Conservation (phyloP, 1,140 invertebrate genomes). For the Rhynchophorus ferrugineus region DNA sequence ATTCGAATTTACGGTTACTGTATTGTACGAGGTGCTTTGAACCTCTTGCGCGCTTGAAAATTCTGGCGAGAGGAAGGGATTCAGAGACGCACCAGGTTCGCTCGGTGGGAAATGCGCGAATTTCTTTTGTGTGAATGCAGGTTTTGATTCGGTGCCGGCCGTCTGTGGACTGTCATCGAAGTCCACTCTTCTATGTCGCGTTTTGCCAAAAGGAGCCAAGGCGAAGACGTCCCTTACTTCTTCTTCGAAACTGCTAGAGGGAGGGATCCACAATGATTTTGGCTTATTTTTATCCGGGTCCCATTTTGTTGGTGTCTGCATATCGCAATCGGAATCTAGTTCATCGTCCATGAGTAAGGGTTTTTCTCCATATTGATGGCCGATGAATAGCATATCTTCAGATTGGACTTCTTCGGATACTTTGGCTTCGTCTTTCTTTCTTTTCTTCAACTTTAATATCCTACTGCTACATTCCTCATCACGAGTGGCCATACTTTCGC, state of each 20-base stretch:
- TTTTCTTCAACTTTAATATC: slow-evolving; percentile 35
- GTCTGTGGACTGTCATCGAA: not conserved
- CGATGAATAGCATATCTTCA: slow-evolving; percentile 53
- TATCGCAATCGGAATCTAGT: slow-evolving; percentile 56
- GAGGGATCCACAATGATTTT: slow-evolving; percentile 32
- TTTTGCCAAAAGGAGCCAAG: slow-evolving; percentile 61
- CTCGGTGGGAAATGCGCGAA: not conserved
- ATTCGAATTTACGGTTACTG: slow-evolving; percentile 26
- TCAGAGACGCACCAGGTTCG: slow-evolving; percentile 12
- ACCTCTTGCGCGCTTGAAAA: slow-evolving; percentile 16
- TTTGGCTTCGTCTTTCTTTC: slow-evolving; percentile 38
- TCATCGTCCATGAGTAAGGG: slow-evolving; percentile 74
- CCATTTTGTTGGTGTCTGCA: slow-evolving; percentile 36
- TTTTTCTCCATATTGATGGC: slow-evolving; percentile 71
- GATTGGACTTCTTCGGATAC: slow-evolving; percentile 24
- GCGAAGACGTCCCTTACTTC: slow-evolving; percentile 62
- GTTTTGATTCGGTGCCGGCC: not conserved
- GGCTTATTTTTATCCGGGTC: slow-evolving; percentile 32
- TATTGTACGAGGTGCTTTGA: slow-evolving; percentile 29
- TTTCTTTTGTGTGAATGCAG: not conserved
- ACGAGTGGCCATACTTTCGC: slow-evolving; percentile 58
- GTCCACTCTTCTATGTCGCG: slow-evolving; percentile 35
- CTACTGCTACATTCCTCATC: slow-evolving; percentile 50
- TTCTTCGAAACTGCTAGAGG: slow-evolving; percentile 35
- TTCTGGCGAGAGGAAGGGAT: slow-evolving; percentile 29